These are phyloP conservation scores for Plestiodon gilberti DNA, from an alignment of 2,113 vertebrate species.

Conservation along the genomic window DNA sequence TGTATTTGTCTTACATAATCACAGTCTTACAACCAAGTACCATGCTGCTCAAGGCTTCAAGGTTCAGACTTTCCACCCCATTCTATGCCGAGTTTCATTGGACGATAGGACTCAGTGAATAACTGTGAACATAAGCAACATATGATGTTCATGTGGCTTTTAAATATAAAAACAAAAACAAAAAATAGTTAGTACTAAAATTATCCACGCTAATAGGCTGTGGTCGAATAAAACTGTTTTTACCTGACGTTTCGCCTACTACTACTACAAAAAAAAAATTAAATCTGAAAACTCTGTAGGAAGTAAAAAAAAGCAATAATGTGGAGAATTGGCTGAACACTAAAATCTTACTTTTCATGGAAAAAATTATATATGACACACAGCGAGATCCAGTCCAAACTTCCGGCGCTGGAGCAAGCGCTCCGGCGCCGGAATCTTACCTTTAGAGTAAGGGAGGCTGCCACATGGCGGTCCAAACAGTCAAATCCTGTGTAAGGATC, in stretches of 20 bases:
- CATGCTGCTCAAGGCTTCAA: neutral
- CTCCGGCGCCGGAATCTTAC: no score
- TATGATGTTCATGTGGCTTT: neutral
- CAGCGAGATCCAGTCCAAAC: no score
- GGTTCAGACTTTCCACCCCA: neutral
- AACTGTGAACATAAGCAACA: conserved; percentile 29
- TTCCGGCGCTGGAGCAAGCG: no score
- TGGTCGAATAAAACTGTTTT: no score
- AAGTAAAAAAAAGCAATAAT: neutral
- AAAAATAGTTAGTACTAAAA: no score
- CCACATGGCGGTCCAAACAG: no score
- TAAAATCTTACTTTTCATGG: neutral
- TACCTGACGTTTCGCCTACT: no score
- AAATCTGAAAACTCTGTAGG: no score
- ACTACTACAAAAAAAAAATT: no score
- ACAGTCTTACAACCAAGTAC: neutral
- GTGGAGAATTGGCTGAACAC: neutral
- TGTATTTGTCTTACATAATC: neutral
- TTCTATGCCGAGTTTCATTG: neutral
- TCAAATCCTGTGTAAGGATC: neutral
- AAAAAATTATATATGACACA: neutral
- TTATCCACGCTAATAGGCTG: no score
- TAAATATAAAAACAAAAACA: neutral
- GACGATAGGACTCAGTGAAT: conserved; percentile 33
- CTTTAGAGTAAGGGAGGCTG: no score